A percentile compares a stretch with the other conserved stretches of the same genome.
Evolutionary conservation across 2,113 vertebrate species (phyloP).

Genomic region (Cebus imitator): DNA sequence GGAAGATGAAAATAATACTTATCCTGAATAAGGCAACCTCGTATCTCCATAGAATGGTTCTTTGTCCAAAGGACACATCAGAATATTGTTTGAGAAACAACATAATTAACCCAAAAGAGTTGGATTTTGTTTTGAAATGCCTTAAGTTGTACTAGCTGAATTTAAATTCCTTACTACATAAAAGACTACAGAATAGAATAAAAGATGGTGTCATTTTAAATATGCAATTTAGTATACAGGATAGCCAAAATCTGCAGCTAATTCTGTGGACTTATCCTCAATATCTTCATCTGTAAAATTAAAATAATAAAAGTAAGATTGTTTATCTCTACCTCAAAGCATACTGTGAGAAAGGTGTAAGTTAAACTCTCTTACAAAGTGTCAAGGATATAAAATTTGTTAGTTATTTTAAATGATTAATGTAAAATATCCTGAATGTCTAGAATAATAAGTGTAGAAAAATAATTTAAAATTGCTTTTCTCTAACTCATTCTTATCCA

Average conservation of each 20-base stretch:
- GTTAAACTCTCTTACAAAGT: background rate
- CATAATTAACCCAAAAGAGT: background rate
- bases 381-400: background rate
- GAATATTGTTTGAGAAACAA: background rate
- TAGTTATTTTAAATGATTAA: background rate
- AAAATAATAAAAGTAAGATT: background rate
- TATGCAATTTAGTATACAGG: background rate
- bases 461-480: background rate
- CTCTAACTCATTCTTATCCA: background rate
- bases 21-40: background rate
- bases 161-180: background rate
- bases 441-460: background rate
- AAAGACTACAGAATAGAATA: background rate
- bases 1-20: background rate
- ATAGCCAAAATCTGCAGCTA: background rate
- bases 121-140: background rate
- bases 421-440: background rate
- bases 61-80: background rate
- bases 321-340: background rate
- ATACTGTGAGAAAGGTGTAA: background rate
- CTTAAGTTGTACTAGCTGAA: background rate
- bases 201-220: background rate
- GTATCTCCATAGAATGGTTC: background rate
- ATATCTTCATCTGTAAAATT: background rate
- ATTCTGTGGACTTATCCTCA: background rate